Conservation (phyloP, 2,113 vertebrate genomes). For the Eclectus roratus region DNA sequence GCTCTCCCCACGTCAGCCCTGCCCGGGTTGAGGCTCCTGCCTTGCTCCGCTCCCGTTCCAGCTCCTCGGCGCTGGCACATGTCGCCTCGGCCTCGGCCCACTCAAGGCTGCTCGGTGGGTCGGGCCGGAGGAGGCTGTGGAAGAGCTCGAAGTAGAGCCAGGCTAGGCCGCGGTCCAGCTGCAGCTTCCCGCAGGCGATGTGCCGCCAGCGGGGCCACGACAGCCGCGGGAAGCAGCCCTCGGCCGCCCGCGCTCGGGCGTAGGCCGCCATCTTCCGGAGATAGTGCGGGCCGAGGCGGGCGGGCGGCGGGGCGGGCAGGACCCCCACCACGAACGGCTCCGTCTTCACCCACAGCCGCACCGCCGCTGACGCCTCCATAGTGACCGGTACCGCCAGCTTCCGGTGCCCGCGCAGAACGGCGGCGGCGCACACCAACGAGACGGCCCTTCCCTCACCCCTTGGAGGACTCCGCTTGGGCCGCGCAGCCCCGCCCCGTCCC, state of each 20-base stretch:
- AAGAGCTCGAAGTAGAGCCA: slow-evolving; percentile 97
- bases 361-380: neutral
- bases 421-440: neutral
- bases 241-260: slow-evolving; percentile 75
- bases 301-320: slow-evolving; percentile 82
- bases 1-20: neutral
- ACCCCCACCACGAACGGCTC: slow-evolving; percentile 90
- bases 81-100: slow-evolving; percentile 87
- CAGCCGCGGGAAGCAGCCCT: slow-evolving; percentile 85
- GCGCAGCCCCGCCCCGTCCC: rapidly evolving
- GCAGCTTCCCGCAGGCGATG: slow-evolving; percentile 94
- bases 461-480: neutral
- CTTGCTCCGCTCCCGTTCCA: slow-evolving; percentile 86
- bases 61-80: slow-evolving; percentile 79
- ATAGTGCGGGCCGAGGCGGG: slow-evolving; percentile 89
- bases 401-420: neutral
- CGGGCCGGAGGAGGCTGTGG: slow-evolving; percentile 75
- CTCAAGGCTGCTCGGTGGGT: slow-evolving; percentile 78
- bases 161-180: slow-evolving; percentile 84
- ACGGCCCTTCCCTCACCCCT: rapidly evolving
- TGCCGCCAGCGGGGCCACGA: slow-evolving; percentile 89
- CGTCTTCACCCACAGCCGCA: slow-evolving; percentile 87
- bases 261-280: slow-evolving; percentile 90
- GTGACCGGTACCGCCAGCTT: neutral
- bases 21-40: slow-evolving; percentile 28